Base-by-base conservation (phyloP, 2,888 invertebrate species). In the Keiferia lycopersicella region DNA sequence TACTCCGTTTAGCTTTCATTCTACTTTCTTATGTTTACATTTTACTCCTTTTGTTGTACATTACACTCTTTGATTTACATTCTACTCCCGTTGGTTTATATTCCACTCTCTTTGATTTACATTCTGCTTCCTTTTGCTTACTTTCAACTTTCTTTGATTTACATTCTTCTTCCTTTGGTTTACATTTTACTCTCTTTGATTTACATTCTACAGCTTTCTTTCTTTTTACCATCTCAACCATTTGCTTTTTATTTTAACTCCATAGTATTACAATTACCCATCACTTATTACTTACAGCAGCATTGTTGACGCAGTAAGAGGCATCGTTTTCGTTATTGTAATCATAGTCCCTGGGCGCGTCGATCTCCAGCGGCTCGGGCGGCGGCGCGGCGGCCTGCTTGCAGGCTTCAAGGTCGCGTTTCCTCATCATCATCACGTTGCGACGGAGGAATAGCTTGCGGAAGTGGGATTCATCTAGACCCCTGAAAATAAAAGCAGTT, bases 321-420 rank as follows among this genome's bases (percentile, higher is more conserved):
- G 88, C 90, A 70, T 92, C 92, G 68, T 92, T 92, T 68, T 92
- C 92, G 67, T 92, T 92, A 68, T 87, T 80, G 63, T 92, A 92
- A 72, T 92, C 88, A 71, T 92, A 92, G 51, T 88, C 89, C 6
- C 76, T 69, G 16, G 79, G 76, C 50, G 79, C 84, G 30, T 90
- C 90, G 10, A 86, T 81, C 0, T 83, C 76, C 56, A 85, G 73
- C 0, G 87, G 86, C 62, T 65, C 50, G 22, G 72, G 73, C 26
- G 80, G 72, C 22, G 68, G 73, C 7, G 73, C 69, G 53, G 69
- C 18, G n/a, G 51, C n/a, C 22, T 20, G 74, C 66, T 73, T 71
- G 64, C 68, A 56, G 58, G 64, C 64, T 66, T 75, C 79, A 56
- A 79, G 64, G 67, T 81, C 83, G 0, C 81, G 80, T 53, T 79